These are phyloP conservation scores for Pteromalus puparum DNA, from an alignment of 1,140 invertebrate genomes.

Conservation along the genomic window DNA sequence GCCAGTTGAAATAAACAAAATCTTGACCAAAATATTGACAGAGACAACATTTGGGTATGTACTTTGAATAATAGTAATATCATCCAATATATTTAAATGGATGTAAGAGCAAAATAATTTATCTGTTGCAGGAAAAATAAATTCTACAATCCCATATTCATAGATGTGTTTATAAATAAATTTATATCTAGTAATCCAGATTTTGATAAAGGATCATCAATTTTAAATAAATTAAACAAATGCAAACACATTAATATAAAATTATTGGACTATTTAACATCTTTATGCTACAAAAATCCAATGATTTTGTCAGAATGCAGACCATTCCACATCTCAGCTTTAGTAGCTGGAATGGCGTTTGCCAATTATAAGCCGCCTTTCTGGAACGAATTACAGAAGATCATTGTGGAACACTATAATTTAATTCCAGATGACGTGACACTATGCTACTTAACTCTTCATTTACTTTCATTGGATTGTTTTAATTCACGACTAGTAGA, in stretches of 20 bases:
- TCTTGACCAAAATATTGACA: not conserved
- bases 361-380: slow-evolving; percentile 78
- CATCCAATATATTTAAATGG: not conserved
- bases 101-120: not conserved
- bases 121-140: slow-evolving; percentile 58
- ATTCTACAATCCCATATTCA: slow-evolving; percentile 78
- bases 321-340: slow-evolving; percentile 58
- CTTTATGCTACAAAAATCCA: slow-evolving; percentile 15
- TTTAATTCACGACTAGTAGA: slow-evolving; percentile 75
- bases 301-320: not conserved
- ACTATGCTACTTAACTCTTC: slow-evolving; percentile 68
- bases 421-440: slow-evolving; percentile 54
- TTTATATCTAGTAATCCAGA: not conserved
- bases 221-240: slow-evolving; percentile 33
- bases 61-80: not conserved
- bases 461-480: slow-evolving; percentile 75
- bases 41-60: not conserved
- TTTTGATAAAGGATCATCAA: not conserved
- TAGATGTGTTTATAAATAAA: slow-evolving; percentile 72
- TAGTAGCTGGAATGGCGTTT: slow-evolving; percentile 74
- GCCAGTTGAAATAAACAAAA: not conserved
- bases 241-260: slow-evolving; percentile 19
- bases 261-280: slow-evolving; percentile 42
- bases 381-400: slow-evolving; percentile 75
- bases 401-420: slow-evolving; percentile 62